These are phyloP conservation scores for Leiothrix lutea DNA, from an alignment of 2,113 vertebrate genomes.

Conservation along the genomic window DNA sequence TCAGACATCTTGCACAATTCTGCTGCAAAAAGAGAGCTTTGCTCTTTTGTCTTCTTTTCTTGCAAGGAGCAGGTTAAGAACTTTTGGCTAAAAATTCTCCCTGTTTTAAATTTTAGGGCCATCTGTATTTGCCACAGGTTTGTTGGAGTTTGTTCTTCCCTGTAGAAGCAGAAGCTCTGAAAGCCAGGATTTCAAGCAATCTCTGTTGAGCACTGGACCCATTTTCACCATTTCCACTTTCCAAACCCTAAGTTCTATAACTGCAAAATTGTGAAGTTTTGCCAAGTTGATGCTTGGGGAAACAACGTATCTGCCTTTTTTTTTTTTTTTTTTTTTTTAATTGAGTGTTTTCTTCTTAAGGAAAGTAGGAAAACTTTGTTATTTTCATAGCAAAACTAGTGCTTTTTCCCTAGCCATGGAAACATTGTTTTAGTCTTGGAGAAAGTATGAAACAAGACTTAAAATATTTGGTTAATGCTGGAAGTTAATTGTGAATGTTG, in stretches of 20 bases:
- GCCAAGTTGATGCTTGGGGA: background rate
- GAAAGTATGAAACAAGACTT: background rate
- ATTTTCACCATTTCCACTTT: background rate
- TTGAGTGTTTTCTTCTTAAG: background rate
- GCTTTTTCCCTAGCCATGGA: accelerated
- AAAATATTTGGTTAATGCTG: background rate
- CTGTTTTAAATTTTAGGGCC: background rate
- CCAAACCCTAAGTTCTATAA: background rate
- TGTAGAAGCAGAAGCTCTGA: background rate
- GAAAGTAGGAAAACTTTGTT: background rate
- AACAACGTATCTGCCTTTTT: background rate
- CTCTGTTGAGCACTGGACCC: background rate
- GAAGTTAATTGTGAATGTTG: background rate
- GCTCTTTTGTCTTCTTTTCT: background rate
- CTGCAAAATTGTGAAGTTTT: background rate
- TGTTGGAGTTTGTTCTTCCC: background rate
- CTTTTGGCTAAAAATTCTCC: background rate
- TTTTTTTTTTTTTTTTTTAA: background rate
- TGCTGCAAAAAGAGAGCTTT: background rate
- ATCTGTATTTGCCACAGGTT: background rate
- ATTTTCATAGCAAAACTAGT: background rate
- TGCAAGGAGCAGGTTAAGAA: background rate
- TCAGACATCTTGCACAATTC: background rate
- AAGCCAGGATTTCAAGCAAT: background rate
- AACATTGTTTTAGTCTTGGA: background rate